Conservation (phyloP, 2,113 vertebrate species). For the Nerophis lumbriciformis region DNA sequence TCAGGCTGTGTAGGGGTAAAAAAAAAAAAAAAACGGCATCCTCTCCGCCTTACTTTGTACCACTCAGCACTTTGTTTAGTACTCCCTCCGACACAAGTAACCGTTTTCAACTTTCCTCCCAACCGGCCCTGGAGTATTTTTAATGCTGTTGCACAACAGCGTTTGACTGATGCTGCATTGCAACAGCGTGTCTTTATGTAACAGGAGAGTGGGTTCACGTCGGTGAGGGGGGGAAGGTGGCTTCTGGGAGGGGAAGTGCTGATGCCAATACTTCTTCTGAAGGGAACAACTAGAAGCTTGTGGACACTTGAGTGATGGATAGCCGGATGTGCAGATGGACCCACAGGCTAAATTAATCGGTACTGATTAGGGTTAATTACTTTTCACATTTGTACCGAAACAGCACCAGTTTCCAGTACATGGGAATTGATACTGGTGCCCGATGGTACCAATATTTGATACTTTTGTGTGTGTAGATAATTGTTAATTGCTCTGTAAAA, state of each 20-base stretch:
- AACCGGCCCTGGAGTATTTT: constrained; percentile 57
- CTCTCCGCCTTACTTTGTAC: constrained; percentile 19
- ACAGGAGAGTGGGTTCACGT: constrained; percentile 39
- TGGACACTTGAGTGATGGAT: constrained; percentile 14
- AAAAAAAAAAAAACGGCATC: not conserved
- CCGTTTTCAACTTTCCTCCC: constrained; percentile 49
- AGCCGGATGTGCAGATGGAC: constrained; percentile 14
- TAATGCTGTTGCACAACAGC: constrained; percentile 61
- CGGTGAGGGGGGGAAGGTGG: constrained; percentile 34
- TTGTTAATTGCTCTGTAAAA: too few relatives aligned
- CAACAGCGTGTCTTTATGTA: constrained; percentile 64
- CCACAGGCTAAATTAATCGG: constrained; percentile 28
- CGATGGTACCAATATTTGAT: too few relatives aligned
- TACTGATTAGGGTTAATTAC: constrained; percentile 26
- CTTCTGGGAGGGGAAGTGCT: constrained; percentile 9
- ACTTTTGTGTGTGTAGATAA: too few relatives aligned
- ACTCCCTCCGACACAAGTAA: constrained; percentile 29
- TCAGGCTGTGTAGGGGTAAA: too few relatives aligned
- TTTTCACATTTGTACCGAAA: too few relatives aligned
- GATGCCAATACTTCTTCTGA: constrained; percentile 16
- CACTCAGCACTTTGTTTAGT: constrained; percentile 18
- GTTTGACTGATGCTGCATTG: constrained; percentile 52
- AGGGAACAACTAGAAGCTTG: constrained; percentile 5
- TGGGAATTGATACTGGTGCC: too few relatives aligned
- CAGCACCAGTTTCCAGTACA: too few relatives aligned